phyloP scores from a whole-genome alignment of 92 coral and sea anemone species.

The Phenganax stokvisi region DNA sequence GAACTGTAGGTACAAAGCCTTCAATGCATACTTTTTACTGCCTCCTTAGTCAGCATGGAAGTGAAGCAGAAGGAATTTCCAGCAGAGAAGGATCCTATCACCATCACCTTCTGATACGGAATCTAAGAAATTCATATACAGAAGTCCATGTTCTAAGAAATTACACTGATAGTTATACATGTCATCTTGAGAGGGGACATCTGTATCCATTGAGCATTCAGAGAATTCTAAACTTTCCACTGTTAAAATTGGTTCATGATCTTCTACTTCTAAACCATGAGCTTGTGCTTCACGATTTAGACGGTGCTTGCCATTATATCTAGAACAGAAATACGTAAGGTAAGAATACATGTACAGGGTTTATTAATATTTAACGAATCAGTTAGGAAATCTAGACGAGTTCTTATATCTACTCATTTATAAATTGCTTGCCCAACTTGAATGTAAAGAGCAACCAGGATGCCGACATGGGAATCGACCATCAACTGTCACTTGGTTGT shows the following conservation, averaged over 20 bases:
- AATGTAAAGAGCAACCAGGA: constrained; percentile 38
- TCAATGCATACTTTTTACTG: constrained; percentile 15
- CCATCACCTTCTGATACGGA: constrained; percentile 14
- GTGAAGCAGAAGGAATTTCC: constrained; percentile 8
- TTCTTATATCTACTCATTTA: too few species aligned
- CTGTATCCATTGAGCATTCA: neutral
- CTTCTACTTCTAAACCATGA: constrained; percentile 21
- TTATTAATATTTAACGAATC: too few species aligned
- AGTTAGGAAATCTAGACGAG: too few species aligned
- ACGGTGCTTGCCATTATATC: constrained; percentile 9
- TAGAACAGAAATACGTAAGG: neutral
- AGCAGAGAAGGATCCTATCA: neutral
- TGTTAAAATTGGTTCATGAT: neutral
- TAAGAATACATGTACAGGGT: too few species aligned
- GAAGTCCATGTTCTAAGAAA: neutral
- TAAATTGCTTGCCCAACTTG: neutral
- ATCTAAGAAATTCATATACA: constrained; percentile 11
- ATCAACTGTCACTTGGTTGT: constrained; percentile 37
- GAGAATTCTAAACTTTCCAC: too few species aligned
- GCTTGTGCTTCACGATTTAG: constrained; percentile 25
- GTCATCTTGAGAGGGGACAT: constrained; percentile 3
- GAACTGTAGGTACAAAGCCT: constrained; percentile 17
- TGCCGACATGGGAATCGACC: constrained; percentile 48
- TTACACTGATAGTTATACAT: constrained; percentile 10
- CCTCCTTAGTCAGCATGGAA: constrained; percentile 8